These are phyloP conservation scores for Benthosema pterotum DNA, from an alignment of 2,797 vertebrate genomes.

Conservation along the genomic window DNA sequence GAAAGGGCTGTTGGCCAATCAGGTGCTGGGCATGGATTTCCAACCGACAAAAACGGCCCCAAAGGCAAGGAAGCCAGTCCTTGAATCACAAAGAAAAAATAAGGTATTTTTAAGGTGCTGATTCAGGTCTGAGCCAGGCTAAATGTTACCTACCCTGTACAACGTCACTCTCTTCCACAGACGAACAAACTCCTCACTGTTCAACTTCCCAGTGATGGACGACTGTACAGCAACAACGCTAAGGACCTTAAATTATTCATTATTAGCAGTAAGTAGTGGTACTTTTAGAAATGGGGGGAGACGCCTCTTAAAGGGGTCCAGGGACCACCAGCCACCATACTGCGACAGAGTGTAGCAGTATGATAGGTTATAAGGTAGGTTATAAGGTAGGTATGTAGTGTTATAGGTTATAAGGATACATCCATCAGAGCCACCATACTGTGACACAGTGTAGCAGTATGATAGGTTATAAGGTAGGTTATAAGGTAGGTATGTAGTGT, in stretches of 20 bases:
- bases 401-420: neutral
- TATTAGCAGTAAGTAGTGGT: too few relatives aligned
- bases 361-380: neutral
- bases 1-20: too few relatives aligned
- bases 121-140: too few relatives aligned
- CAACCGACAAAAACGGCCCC: too few relatives aligned
- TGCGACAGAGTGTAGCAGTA: too few relatives aligned
- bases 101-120: too few relatives aligned
- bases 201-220: slow-evolving; percentile 67
- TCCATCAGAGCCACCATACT: neutral
- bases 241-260: slow-evolving; percentile 41
- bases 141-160: slow-evolving; percentile 63
- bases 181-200: slow-evolving; percentile 57
- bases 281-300: too few relatives aligned
- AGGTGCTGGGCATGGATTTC: too few relatives aligned
- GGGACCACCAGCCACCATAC: too few relatives aligned
- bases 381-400: fast-evolving
- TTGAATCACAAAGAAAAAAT: too few relatives aligned
- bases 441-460: neutral
- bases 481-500: neutral
- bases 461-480: neutral
- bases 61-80: too few relatives aligned
- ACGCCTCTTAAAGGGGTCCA: too few relatives aligned
- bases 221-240: slow-evolving; percentile 47
- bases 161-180: slow-evolving; percentile 58